Evolutionary conservation across 2,797 vertebrate species (phyloP), one percentile per base, ranked within the genome.

Genomic region (Cirrhinus molitorella): DNA sequence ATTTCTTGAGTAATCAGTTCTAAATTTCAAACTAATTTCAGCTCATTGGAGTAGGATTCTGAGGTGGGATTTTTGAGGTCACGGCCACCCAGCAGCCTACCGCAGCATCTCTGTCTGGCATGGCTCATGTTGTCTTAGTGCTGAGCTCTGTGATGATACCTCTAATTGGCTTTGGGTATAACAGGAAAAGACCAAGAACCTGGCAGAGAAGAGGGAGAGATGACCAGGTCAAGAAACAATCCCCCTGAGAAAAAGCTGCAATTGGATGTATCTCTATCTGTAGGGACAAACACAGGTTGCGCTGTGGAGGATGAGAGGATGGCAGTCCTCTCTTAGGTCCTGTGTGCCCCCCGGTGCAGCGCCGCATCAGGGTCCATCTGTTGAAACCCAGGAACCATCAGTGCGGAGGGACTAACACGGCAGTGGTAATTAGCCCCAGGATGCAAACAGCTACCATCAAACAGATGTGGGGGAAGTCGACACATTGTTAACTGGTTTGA

Each of bases 371-470:
- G 88, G 92, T 92, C 94, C 94, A 95, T 95, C 93, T 96, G 94
- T 91, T 94, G 88, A 90, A 89, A 88, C 91, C 90, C 90, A 91
- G 92, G 92, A 93, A 91, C 92, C 91, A 85, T 90, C 91, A 93
- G 93, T 93, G 90, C 92, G 85, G 86, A 67, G 93, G 93, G 94
- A 93, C 92, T 91, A 92, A 91, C 93, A 94, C 93, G 91, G 91
- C 92, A 77, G 88, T 87, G 87, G 89, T 95, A 95, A 95, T 94
- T 94, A 94, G 94, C 93, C 94, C 92, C 94, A 91, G 93, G 93
- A 94, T 91, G 90, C 93, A 90, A 83, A 91, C 93, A 91, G 93
- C 91, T 89, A 92, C 89, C 92, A 93, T 94, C 91, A 93, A 93
- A 94, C 94, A 94, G 94, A 94, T 94, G 94, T 57, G 91, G 92